phyloP scores from a whole-genome alignment of 1,140 invertebrate species.

The Venturia canescens region DNA sequence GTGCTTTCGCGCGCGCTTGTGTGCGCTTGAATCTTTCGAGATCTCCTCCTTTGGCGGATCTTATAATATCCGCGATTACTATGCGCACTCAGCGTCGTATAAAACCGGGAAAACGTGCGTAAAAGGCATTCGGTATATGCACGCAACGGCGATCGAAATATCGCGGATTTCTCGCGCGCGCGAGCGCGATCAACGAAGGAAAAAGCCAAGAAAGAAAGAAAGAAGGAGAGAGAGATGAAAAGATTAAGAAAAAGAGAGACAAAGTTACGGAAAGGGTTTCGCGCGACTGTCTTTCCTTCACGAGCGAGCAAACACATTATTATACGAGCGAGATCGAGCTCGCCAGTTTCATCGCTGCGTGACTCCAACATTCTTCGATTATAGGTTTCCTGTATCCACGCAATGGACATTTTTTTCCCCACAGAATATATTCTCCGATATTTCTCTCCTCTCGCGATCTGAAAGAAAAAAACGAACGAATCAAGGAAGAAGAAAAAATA shows the following conservation, averaged over 20 bases:
- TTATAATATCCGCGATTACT: constrained; percentile 59
- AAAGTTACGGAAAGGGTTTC: constrained; percentile 7
- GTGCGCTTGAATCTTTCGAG: background rate
- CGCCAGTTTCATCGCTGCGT: background rate
- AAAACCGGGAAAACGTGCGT: constrained; percentile 33
- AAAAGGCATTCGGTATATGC: background rate
- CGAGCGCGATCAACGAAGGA: background rate
- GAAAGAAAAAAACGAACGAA: background rate
- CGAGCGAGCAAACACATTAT: background rate
- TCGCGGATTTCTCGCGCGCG: background rate
- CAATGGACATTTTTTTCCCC: too few species aligned
- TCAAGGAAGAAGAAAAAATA: background rate
- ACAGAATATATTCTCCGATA: background rate
- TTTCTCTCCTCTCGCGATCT: background rate
- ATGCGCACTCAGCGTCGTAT: constrained; percentile 50
- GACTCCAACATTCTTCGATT: constrained; percentile 22
- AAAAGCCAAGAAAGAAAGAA: background rate
- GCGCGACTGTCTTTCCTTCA: constrained; percentile 7
- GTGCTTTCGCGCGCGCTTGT: background rate
- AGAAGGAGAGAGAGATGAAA: background rate
- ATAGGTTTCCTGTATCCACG: constrained; percentile 1
- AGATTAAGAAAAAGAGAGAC: background rate
- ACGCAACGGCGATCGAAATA: background rate
- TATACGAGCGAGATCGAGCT: background rate
- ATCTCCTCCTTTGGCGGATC: constrained; percentile 46